phyloP scores from a whole-genome alignment of 2,113 vertebrate genomes.

The Craseonycteris thonglongyai region DNA sequence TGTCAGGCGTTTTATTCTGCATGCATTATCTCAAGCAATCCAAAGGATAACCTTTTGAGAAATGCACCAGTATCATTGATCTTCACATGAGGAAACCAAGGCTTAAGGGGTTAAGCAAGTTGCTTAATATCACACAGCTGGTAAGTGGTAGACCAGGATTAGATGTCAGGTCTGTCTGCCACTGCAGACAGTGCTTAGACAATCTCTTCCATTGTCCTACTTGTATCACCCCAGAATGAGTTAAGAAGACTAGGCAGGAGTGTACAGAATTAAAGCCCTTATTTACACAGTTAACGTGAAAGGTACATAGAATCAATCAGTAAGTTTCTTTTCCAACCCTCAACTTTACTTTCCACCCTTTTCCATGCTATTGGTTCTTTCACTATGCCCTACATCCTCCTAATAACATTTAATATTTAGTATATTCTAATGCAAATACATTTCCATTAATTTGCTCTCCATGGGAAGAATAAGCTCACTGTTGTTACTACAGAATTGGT shows the following conservation, averaged over 20 bases:
- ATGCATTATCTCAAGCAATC: not conserved
- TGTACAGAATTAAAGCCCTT: not conserved
- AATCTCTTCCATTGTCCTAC: not conserved
- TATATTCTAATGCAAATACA: not conserved
- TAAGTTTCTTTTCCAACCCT: not conserved
- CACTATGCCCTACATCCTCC: not conserved
- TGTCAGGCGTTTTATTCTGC: not conserved
- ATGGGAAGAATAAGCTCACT: not conserved
- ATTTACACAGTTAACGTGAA: not conserved
- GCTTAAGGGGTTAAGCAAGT: not conserved
- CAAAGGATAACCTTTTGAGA: not conserved
- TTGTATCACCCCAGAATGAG: not conserved
- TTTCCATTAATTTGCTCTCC: not conserved
- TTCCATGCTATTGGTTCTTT: not conserved
- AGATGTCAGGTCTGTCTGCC: not conserved
- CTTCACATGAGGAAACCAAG: not conserved
- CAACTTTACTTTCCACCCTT: not conserved
- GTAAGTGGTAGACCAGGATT: not conserved
- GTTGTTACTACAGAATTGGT: not conserved
- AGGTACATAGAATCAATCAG: not conserved
- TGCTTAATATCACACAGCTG: not conserved
- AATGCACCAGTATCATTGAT: not conserved
- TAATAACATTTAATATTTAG: not conserved
- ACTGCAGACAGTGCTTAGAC: not conserved
- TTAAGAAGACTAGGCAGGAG: not conserved